Conservation (phyloP, 2,888 invertebrate species). For the Athripsodes cinereus region DNA sequence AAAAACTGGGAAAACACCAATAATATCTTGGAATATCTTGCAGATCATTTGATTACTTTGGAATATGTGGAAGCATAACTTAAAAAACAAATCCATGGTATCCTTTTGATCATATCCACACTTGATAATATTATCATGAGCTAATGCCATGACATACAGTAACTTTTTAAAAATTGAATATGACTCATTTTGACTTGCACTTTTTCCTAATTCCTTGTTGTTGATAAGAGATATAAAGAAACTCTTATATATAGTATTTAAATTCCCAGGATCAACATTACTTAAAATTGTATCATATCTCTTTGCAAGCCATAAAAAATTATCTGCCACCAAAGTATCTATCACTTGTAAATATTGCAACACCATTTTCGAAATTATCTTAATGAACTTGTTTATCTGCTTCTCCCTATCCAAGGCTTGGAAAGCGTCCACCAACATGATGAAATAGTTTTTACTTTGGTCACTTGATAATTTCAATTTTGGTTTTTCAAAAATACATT, state of each 20-base stretch:
- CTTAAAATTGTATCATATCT: conserved; percentile 15
- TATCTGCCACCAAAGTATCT: conserved; percentile 14
- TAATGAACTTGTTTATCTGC: neutral
- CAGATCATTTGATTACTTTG: neutral
- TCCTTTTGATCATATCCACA: conserved; percentile 5
- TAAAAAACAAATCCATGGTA: conserved; percentile 7
- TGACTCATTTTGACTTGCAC: conserved; percentile 4
- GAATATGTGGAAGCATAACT: conserved; percentile 12
- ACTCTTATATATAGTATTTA: conserved; percentile 13
- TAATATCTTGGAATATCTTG: neutral
- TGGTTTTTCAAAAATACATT: conserved; percentile 13
- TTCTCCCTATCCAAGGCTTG: conserved; percentile 4
- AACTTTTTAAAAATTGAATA: conserved; percentile 17
- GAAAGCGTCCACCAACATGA: conserved; percentile 18
- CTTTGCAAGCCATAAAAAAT: conserved; percentile 19
- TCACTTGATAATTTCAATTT: conserved; percentile 5
- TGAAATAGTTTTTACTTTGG: conserved; percentile 19
- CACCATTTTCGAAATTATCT: conserved; percentile 2
- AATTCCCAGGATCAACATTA: conserved; percentile 3
- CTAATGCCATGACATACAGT: conserved; percentile 7
- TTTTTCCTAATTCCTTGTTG: conserved; percentile 2
- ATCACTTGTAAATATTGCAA: conserved; percentile 10
- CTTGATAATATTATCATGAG: conserved; percentile 15
- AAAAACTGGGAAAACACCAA: conserved; percentile 3
- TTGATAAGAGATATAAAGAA: conserved; percentile 12